Evolutionary conservation across 2,888 invertebrate genomes (phyloP), one percentile per base, ranked within the genome.

Genomic region (Anthophora plumipes): DNA sequence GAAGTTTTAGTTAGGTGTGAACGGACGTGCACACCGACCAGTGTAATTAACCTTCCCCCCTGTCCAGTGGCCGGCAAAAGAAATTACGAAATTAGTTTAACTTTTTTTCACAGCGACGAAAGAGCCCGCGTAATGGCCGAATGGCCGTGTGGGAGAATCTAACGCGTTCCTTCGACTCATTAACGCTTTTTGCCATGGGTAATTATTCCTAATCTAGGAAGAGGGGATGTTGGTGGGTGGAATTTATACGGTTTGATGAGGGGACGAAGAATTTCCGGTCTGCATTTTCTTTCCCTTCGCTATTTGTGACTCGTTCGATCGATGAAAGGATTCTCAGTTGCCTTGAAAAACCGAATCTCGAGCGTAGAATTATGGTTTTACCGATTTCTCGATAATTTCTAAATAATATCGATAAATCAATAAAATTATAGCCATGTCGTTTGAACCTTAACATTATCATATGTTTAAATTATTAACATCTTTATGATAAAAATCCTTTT

Each of bases 21-120:
- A 70, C 50, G 61, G 22, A 63, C 81, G 64, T 41, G 63, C 68
- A 55, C 55, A 67, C 61, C 52, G 46, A 41, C 43, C n/a, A 25
- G 48, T n/a, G 60, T 71, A 80, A 82, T 80, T 80, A 76, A 64
- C 37, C 55, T 17, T 39, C 67, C 37, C 2, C 31, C n/a, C 25
- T 43, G 5, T 25, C 20, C 31, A 11, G 12, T 63, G 25, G 37
- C 52, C 57, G 20, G 5, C 37, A 5, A 60, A 66, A 73, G 67
- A 68, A 82, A 82, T 70, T 63, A 67, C 55, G 14, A 57, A 79
- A 81, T 81, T 63, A 71, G 68, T 68, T 70, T 20, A 79, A 60
- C 74, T 25, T 41, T 57, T n/a, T 61, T 77, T 31, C 41, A 25
- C 11, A 4, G 37, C 14, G 22, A 7, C 55, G 11, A 61, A 17